Evolutionary conservation across 2,797 vertebrate species (phyloP).

Genomic region (Pseudomugil gertrudae): DNA sequence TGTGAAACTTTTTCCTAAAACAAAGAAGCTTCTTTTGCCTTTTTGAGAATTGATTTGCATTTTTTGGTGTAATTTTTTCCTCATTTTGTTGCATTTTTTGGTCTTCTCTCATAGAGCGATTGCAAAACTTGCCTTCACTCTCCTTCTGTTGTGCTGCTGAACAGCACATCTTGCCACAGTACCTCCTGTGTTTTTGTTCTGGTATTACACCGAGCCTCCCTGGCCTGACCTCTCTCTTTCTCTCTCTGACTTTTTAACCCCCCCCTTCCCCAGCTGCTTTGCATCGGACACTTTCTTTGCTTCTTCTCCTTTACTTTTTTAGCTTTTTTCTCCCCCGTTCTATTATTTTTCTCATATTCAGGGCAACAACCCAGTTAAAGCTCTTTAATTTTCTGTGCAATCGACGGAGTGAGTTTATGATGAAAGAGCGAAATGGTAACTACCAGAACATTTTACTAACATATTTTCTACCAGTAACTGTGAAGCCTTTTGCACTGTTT

Average conservation of each 20-base stretch:
- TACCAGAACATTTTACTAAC: conserved; percentile 67
- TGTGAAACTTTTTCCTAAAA: conserved; percentile 63
- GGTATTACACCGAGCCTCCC: conserved; percentile 73
- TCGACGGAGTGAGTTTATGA: conserved; percentile 83
- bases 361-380: conserved; percentile 39
- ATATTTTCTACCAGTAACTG: conserved; percentile 35
- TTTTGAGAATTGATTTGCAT: conserved; percentile 59
- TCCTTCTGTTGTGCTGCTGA: conserved; percentile 73
- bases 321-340: conserved; percentile 11
- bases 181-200: conserved; percentile 78
- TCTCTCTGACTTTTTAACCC: conserved; percentile 49
- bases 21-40: conserved; percentile 56
- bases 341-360: conserved; percentile 52
- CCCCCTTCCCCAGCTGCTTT: conserved; percentile 58
- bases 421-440: conserved; percentile 93
- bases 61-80: conserved; percentile 46
- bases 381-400: conserved; percentile 69
- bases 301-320: conserved; percentile 12
- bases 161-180: conserved; percentile 70
- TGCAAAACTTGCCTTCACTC: conserved; percentile 68
- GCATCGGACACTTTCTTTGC: conserved; percentile 69
- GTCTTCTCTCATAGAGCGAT: conserved; percentile 38
- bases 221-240: conserved; percentile 62
- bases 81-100: conserved; percentile 37
- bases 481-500: conserved; percentile 13